Percentiles rank a stretch among this genome's conserved stretches.
Evolutionary conservation across 2,797 vertebrate species (phyloP).

Genomic region (Sebastes flavidus): DNA sequence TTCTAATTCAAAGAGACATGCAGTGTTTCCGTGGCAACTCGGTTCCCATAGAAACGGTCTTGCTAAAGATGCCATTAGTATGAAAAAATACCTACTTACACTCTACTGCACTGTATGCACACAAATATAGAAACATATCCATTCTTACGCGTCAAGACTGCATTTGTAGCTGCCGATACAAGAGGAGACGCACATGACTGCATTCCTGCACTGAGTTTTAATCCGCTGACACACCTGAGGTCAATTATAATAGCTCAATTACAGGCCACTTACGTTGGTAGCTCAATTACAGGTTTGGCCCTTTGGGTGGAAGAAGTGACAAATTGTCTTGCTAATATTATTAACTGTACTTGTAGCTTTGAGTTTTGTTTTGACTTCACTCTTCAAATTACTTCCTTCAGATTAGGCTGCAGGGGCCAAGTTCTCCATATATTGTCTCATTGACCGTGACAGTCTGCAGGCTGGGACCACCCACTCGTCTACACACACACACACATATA

Average conservation of each 20-base stretch:
- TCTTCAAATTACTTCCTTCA: conserved; percentile 33
- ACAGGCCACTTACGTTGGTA: conserved; percentile 45
- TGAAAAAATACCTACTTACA: conserved; percentile 78
- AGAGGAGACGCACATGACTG: neutral
- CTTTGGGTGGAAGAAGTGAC: conserved; percentile 39
- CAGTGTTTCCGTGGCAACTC: conserved; percentile 94
- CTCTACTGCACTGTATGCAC: conserved; percentile 64
- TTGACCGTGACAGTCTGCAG: conserved; percentile 46
- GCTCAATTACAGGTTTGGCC: conserved; percentile 53
- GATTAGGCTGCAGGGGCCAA: conserved; percentile 33
- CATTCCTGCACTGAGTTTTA: conserved; percentile 2
- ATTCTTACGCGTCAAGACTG: neutral
- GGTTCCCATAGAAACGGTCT: conserved; percentile 85
- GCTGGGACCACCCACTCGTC: conserved; percentile 38
- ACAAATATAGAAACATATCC: conserved; percentile 57
- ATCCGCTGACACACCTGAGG: conserved; percentile 55
- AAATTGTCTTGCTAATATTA: conserved; percentile 38
- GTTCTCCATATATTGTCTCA: conserved; percentile 52
- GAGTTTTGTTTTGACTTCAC: conserved; percentile 32
- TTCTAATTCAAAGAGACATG: conserved; percentile 95
- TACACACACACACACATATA: conserved; percentile 18
- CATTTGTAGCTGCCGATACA: neutral
- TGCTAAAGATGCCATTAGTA: conserved; percentile 87
- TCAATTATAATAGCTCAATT: conserved; percentile 49
- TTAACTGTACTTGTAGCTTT: conserved; percentile 25